Evolutionary conservation across 2,113 vertebrate species (phyloP), one percentile per base, ranked within the genome.

Genomic region (Steatornis caripensis): DNA sequence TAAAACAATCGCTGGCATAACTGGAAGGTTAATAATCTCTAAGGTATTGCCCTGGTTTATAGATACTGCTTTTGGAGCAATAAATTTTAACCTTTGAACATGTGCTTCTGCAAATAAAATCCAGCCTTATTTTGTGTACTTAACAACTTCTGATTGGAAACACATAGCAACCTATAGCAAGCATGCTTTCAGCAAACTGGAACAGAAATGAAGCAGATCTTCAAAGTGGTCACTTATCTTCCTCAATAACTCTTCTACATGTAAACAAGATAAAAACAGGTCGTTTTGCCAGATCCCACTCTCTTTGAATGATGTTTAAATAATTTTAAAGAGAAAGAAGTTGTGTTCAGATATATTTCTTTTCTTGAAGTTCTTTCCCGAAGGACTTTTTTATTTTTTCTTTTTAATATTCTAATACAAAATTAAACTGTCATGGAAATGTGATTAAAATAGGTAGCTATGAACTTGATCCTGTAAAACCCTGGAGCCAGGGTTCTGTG

Each of bases 211-310:
- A 91, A 71, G 84, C 65, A 90, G 75, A 93, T 95, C 97, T 97
- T 97, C 97, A 97, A 97, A 97, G 97, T 89, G 74, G 62, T 93
- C 85, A 87, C 96, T 97, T 97, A 97, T 97, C 97, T 97, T 93
- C 93, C 84, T 88, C 92, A 82, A 90, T 96, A 96, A 97, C 90
- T 97, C 95, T 95, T 92, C 90, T 90, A 76, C 94, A 96, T 95
- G 93, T 97, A 97, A 97, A 97, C 94, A 97, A 97, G 95, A 95
- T 95, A 96, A 96, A 96, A 96, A 14, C 91, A 64, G 88, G 62
- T 87, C 12, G 0, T 91, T 95, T 81, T 96, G 78, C 93, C 94
- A 96, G 94, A 96, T 88, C 75, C 89, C 60, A 15, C 39, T 90
- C 65, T 64, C 89, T 94, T 76, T 91, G 85, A 96, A 65, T 96